Percentiles rank a stretch among this genome's conserved stretches.
phyloP scores from a whole-genome alignment of 2,113 vertebrate genomes.

The Phylloscopus trochiloides region DNA sequence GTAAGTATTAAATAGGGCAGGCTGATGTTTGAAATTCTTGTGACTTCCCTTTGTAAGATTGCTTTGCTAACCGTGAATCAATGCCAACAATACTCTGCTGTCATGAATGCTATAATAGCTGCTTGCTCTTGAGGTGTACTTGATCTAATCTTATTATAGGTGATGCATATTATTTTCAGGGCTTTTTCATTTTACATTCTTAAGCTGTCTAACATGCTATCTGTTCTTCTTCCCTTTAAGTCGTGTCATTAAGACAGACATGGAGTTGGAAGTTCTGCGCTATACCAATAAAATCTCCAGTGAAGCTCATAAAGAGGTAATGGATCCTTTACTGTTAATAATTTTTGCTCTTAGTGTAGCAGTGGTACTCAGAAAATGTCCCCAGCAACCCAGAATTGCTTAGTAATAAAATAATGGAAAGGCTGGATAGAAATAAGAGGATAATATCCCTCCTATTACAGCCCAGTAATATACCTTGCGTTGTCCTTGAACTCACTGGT shows the following conservation, averaged over 20 bases:
- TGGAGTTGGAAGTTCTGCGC: constrained; percentile 95
- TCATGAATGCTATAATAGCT: neutral
- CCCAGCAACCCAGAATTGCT: constrained; percentile 12
- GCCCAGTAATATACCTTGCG: constrained; percentile 7
- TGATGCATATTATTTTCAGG: neutral
- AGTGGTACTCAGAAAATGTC: constrained; percentile 39
- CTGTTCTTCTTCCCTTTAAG: constrained; percentile 69
- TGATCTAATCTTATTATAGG: neutral
- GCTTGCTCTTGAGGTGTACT: neutral
- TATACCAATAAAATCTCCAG: constrained; percentile 97
- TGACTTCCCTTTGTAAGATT: neutral
- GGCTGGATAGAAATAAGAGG: constrained; percentile 41
- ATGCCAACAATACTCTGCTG: neutral
- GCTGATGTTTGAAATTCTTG: neutral
- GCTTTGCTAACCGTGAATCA: neutral
- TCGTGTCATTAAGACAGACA: constrained; percentile 91
- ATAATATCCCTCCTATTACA: constrained; percentile 48
- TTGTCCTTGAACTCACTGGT: constrained; percentile 51
- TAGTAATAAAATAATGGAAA: constrained; percentile 61
- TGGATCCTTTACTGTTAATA: constrained; percentile 42
- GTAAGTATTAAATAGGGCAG: neutral
- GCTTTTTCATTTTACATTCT: neutral
- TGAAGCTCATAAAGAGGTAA: constrained; percentile 95
- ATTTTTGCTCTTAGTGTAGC: constrained; percentile 51
- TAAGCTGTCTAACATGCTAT: neutral